Percentiles rank a stretch among this genome's conserved stretches.
phyloP scores from a whole-genome alignment of 2,888 invertebrate genomes.

The Portevinia maculata region DNA sequence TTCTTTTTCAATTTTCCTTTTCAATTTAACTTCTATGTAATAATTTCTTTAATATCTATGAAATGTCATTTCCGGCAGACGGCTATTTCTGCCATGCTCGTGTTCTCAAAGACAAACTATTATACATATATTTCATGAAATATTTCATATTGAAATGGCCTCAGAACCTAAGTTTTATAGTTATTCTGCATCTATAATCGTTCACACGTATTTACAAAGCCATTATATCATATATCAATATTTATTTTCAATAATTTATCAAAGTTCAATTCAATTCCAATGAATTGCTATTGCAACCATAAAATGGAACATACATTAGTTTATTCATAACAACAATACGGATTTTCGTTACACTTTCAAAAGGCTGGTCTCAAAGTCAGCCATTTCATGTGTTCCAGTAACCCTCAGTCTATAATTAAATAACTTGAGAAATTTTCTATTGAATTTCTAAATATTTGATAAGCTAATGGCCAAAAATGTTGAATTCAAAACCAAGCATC shows the following conservation, averaged over 20 bases:
- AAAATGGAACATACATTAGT: neutral
- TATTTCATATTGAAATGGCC: too few species aligned
- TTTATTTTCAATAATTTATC: conserved; percentile 1
- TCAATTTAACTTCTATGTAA: too few species aligned
- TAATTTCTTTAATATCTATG: too few species aligned
- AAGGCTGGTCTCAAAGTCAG: neutral
- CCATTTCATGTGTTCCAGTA: neutral
- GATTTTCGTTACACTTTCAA: conserved; percentile 33
- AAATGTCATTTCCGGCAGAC: too few species aligned
- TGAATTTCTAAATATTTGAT: conserved; percentile 61
- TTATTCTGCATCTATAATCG: neutral
- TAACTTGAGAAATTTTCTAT: conserved; percentile 54
- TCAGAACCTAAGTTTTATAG: too few species aligned
- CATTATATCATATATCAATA: neutral
- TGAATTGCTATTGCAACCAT: conserved; percentile 9
- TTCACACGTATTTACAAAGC: neutral
- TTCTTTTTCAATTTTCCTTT: too few species aligned
- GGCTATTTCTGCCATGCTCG: too few species aligned
- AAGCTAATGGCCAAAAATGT: conserved; percentile 39
- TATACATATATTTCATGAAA: too few species aligned
- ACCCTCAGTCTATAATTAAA: conserved; percentile 50
- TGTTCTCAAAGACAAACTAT: too few species aligned
- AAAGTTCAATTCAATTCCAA: conserved; percentile 18
- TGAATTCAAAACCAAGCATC: conserved; percentile 33
- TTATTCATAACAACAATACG: conserved; percentile 27